Base-by-base conservation (phyloP, 1,140 invertebrate genomes). In the Planococcus citri region DNA sequence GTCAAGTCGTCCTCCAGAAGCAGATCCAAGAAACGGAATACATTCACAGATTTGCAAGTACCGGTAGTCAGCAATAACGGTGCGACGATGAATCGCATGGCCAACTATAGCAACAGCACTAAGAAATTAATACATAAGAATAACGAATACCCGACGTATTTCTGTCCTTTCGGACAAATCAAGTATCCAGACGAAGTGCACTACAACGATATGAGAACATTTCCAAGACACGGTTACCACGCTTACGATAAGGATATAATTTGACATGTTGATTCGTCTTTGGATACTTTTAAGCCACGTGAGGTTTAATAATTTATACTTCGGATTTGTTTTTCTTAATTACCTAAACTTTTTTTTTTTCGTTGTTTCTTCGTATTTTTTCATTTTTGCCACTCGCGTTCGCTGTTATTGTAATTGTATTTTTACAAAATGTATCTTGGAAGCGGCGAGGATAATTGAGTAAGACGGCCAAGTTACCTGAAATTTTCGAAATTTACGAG, bases 41-140 rank as follows among this genome's bases (percentile, higher is more conserved):
- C 41, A 6, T 71, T 73, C 57, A 58, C 71, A 0, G 72, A 73
- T 0, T 51, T 72, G 4, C 72, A 74, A 29, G 51, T 72, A 17
- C 73, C 74, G 0, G 73, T 71, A 12, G 73, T 74, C 27, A 73
- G 72, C 29, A 73, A 71, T 58, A 70, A 73, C 67, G 73, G 72
- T 1, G 64, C 70, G 22, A 71, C 72, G 0, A 72, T 72, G 64
- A 71, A 67, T 38, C 68, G 68, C 3, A 58, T 73, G 27, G 69
- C 38, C 68, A 73, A 71, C 72, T 74, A 74, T 72, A 72, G 70
- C 37, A 71, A 70, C 58, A 69, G 71, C 58, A 72, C 70, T 27
- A 72, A 72, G 17, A 29, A 68, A 1, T 68, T 51, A 14, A 58
- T 67, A 51, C 12, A 4, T 14, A 51, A 51, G 17, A 51, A 51